Base-by-base conservation (phyloP, 2,888 invertebrate genomes). In the Cactoblastis cactorum region DNA sequence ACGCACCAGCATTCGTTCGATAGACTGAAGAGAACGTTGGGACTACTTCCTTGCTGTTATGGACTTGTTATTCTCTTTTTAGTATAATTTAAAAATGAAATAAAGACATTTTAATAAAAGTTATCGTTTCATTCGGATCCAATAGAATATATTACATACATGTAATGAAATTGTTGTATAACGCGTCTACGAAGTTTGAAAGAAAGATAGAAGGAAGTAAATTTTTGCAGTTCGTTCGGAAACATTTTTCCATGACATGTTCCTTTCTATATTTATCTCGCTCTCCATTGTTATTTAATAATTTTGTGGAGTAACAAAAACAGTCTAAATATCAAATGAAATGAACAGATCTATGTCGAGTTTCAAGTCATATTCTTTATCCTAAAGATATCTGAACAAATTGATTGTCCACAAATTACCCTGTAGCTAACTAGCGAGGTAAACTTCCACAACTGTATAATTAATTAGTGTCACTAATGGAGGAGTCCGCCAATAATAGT, bases 1-100 rank as follows among this genome's bases (percentile, higher is more conserved):
- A 77, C 28, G 79, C 78, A 51, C 86, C 89, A 69, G 83, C 88
- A 12, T 87, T 77, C 63, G 84, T 87, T 50, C 86, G 88, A 80
- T 89, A 89, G 86, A 76, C 77, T 84, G 64, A 72, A 80, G 74
- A 75, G 67, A 82, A 80, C 68, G 73, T 68, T 68, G 69, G 69
- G 79, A 80, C 83, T 17, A 24, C 22, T 22, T 48, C 35, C 47
- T 35, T 51, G 77, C 65, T 73, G 52, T 56, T 61, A 60, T 54
- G 66, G 62, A 67, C 51, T 69, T 62, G 61, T 55, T 49, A 41
- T 39, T 11, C 62, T 63, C 56, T 62, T 63, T 50, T 62, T 67
- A 41, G 65, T 61, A 45, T 52, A 35, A 38, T 18, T 38, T 46
- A 57, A 33, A 59, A 57, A 53, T 51, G 60, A 67, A 62, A 49